A percentile compares a stretch with the other conserved stretches of the same genome.
phyloP scores from a whole-genome alignment of 1,140 invertebrate species.

The Drosophila seguyi region DNA sequence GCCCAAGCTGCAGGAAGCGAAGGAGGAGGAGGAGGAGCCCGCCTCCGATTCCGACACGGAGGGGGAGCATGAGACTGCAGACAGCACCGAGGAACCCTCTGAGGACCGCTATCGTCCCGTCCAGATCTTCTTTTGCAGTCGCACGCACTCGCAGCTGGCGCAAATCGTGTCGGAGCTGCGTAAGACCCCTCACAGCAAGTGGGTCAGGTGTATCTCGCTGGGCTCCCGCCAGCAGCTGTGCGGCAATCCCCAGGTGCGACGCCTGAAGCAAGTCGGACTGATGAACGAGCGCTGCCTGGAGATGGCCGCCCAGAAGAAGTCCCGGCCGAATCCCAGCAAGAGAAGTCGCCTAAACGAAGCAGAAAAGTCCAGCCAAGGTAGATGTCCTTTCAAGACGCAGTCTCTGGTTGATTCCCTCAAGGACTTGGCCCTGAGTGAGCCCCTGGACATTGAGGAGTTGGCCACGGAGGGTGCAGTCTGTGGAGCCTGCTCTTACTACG shows the following conservation, averaged over 20 bases:
- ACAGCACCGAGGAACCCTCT: conserved; percentile 85
- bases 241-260: conserved; percentile 93
- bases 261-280: conserved; percentile 91
- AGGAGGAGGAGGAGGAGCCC: not conserved
- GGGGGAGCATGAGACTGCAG: conserved; percentile 75
- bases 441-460: conserved; percentile 96
- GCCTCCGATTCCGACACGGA: conserved; percentile 44
- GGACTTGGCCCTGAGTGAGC: conserved; percentile 89
- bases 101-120: conserved; percentile 84
- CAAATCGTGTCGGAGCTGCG: conserved; percentile 97
- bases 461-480: conserved; percentile 89
- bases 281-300: conserved; percentile 98
- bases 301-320: conserved; percentile 84
- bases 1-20: not conserved
- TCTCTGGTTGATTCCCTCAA: conserved; percentile 89
- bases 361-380: conserved; percentile 70
- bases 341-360: conserved; percentile 78
- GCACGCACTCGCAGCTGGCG: conserved; percentile 98
- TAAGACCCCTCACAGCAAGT: conserved; percentile 91
- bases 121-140: conserved; percentile 96
- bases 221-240: conserved; percentile 97
- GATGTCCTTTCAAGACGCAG: conserved; percentile 89
- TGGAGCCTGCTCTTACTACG: conserved; percentile 96
- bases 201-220: conserved; percentile 92
- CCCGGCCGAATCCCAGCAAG: conserved; percentile 88